phyloP scores from a whole-genome alignment of 2,888 invertebrate species.

The Adelphocoris suturalis region DNA sequence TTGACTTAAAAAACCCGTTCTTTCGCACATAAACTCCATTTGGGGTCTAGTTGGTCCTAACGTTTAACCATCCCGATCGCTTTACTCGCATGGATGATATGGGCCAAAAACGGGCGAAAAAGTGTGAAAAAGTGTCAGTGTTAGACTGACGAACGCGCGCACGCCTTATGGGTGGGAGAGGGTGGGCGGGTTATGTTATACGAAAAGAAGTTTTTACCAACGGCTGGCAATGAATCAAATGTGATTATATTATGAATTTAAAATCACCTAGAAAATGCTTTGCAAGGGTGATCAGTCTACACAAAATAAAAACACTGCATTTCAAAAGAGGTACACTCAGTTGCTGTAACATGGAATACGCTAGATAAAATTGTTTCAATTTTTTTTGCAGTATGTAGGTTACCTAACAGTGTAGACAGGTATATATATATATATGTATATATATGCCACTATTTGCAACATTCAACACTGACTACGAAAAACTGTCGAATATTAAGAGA shows the following conservation, averaged over 20 bases:
- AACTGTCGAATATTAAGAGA: slow-evolving; percentile 14
- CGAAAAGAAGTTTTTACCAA: background rate
- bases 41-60: too few relatives aligned
- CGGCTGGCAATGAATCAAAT: background rate
- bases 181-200: background rate
- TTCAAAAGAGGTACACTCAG: background rate
- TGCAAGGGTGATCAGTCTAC: background rate
- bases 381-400: background rate
- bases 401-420: too few relatives aligned
- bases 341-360: background rate
- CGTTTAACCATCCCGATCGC: too few relatives aligned
- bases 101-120: too few relatives aligned
- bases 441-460: background rate
- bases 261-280: background rate
- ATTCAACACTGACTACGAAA: background rate
- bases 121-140: too few relatives aligned
- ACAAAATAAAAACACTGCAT: background rate
- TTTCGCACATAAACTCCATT: too few relatives aligned
- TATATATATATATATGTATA: too few relatives aligned
- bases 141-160: too few relatives aligned
- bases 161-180: too few relatives aligned
- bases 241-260: background rate
- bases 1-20: too few relatives aligned
- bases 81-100: too few relatives aligned
- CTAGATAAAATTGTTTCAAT: background rate